A percentile compares a stretch with the other conserved stretches of the same genome.
Evolutionary conservation across 1,140 invertebrate genomes (phyloP).

Genomic region (Zaprionus kolodkinae): DNA sequence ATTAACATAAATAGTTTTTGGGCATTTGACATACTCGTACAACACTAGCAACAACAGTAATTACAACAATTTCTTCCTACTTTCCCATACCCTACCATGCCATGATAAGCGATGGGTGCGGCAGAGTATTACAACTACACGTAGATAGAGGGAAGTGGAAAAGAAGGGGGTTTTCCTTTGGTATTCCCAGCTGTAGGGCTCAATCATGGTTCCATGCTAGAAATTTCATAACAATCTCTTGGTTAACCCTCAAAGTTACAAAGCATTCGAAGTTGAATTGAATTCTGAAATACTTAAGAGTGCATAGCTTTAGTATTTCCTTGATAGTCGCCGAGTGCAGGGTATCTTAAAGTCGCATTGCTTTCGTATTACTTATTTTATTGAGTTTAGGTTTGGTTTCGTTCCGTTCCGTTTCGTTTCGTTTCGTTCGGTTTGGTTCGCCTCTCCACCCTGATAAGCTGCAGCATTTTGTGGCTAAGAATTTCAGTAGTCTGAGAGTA

Average conservation of each 20-base stretch:
- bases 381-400: not conserved
- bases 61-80: constrained; percentile 25
- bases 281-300: not conserved
- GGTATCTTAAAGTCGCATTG: not conserved
- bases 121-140: not conserved
- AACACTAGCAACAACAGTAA: constrained; percentile 21
- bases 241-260: not conserved
- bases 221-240: not conserved
- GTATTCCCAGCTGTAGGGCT: not conserved
- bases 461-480: constrained; percentile 4
- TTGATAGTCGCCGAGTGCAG: not conserved
- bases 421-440: constrained; percentile 4
- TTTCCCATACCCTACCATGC: constrained; percentile 1
- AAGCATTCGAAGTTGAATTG: not conserved
- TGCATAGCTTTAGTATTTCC: not conserved
- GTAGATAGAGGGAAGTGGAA: not conserved
- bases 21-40: constrained; percentile 38
- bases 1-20: constrained; percentile 44
- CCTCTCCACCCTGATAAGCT: constrained; percentile 16
- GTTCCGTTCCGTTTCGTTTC: constrained; percentile 4
- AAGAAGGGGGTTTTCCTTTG: not conserved
- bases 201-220: not conserved
- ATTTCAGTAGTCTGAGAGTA: constrained; percentile 1
- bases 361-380: not conserved
- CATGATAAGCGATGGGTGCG: not conserved